Conservation (phyloP, 2,888 invertebrate genomes). For the Thera obeliscata region DNA sequence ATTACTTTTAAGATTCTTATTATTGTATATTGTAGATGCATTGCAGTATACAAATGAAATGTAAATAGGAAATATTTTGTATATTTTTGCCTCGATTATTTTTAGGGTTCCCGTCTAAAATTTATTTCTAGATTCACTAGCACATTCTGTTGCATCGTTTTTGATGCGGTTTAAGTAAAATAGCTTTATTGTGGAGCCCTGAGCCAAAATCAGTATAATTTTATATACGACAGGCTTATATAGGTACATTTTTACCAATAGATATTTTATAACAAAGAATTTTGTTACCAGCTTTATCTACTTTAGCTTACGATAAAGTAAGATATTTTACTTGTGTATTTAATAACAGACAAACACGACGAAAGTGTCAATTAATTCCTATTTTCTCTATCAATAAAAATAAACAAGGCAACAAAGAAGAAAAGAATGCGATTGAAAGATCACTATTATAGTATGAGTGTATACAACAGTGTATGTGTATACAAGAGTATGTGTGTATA, state of each 20-base stretch:
- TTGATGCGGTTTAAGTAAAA: conserved; percentile 40
- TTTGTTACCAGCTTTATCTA: conserved; percentile 58
- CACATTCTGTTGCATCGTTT: conserved; percentile 38
- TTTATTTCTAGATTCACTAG: conserved; percentile 33
- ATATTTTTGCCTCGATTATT: conserved; percentile 50
- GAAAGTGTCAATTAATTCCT: conserved; percentile 9
- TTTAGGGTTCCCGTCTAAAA: conserved; percentile 42
- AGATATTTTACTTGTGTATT: neutral
- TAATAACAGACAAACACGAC: neutral
- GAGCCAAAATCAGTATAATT: conserved; percentile 46
- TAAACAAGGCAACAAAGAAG: too few species aligned
- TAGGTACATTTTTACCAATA: conserved; percentile 51
- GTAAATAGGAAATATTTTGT: conserved; percentile 49
- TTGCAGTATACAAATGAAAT: conserved; percentile 37
- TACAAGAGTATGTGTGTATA: too few species aligned
- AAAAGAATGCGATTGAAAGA: too few species aligned
- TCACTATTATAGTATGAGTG: too few species aligned
- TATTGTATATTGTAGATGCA: conserved; percentile 29
- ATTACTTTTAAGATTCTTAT: conserved; percentile 12
- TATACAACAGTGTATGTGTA: too few species aligned
- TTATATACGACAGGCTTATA: conserved; percentile 50
- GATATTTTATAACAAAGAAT: conserved; percentile 50
- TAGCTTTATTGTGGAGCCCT: conserved; percentile 43
- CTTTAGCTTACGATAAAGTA: conserved; percentile 42
- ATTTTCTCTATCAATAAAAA: too few species aligned